Percentiles rank a stretch among this genome's conserved stretches.
Conservation (phyloP, 2,888 invertebrate genomes). For the Lasius platythorax region DNA sequence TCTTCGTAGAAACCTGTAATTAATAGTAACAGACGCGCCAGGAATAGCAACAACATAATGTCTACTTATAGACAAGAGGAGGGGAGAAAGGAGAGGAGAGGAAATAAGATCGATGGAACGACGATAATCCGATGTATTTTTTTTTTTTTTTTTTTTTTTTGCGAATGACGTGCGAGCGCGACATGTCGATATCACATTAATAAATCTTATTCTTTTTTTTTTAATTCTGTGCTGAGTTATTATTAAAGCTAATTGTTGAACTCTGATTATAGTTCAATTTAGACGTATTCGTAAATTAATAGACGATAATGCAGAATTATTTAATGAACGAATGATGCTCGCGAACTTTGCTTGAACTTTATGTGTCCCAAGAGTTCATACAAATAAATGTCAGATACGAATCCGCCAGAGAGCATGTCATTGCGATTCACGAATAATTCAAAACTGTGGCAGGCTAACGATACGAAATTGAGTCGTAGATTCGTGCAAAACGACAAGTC, state of each 20-base stretch:
- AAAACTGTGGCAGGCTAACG: conserved; percentile 55
- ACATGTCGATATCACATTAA: conserved; percentile 38
- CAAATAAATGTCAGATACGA: conserved; percentile 67
- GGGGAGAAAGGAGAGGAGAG: not conserved
- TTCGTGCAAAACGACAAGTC: conserved; percentile 34
- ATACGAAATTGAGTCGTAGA: conserved; percentile 63
- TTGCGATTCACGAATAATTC: conserved; percentile 49
- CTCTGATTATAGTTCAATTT: not conserved
- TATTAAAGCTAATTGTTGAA: not conserved
- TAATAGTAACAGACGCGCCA: conserved; percentile 73
- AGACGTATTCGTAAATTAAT: not conserved
- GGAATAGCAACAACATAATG: conserved; percentile 69
- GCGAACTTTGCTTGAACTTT: conserved; percentile 48
- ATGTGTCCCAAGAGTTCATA: conserved; percentile 36
- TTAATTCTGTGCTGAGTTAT: not conserved
- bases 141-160: conserved; percentile 66
- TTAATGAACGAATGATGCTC: not conserved
- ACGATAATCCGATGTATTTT: conserved; percentile 64
- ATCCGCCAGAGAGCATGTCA: conserved; percentile 54
- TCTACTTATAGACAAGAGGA: conserved; percentile 31
- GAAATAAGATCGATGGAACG: conserved; percentile 61
- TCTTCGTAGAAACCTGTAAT: conserved; percentile 75
- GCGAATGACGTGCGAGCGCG: not conserved
- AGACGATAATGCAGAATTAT: not conserved
- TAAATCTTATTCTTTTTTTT: not conserved